Conservation (phyloP, 23 tunicate genomes). For the Halocynthia roretzi region DNA sequence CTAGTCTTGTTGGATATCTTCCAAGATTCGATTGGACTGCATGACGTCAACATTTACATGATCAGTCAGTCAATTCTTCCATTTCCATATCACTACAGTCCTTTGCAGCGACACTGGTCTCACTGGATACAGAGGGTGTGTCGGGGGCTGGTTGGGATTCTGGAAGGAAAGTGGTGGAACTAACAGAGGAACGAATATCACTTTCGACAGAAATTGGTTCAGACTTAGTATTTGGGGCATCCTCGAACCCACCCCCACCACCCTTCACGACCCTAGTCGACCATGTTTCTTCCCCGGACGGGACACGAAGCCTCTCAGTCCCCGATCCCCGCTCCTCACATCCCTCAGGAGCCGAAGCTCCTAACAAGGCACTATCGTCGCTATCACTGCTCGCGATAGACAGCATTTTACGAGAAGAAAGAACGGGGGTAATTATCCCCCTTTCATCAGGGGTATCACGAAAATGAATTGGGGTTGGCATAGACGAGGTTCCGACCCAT, state of each 20-base stretch:
- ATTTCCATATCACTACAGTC: no score
- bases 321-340: not conserved
- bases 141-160: no score
- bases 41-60: no score
- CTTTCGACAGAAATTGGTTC: no score
- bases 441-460: not conserved
- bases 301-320: not conserved
- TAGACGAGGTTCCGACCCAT: slow-evolving; percentile 10
- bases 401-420: not conserved
- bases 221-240: no score
- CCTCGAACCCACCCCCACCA: slow-evolving; percentile 13
- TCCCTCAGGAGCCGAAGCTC: not conserved
- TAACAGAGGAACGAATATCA: no score
- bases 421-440: not conserved
- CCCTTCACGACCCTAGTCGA: slow-evolving; percentile 20
- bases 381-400: not conserved
- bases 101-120: no score
- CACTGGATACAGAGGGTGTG: no score
- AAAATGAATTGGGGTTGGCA: not conserved
- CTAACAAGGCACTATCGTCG: not conserved
- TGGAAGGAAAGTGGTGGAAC: no score
- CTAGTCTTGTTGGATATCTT: no score
- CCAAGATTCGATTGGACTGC: no score
- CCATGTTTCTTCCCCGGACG: slow-evolving; percentile 6
- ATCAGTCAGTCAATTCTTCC: no score